Base-by-base conservation (phyloP, 2,113 vertebrate genomes). In the Sorex fumeus region DNA sequence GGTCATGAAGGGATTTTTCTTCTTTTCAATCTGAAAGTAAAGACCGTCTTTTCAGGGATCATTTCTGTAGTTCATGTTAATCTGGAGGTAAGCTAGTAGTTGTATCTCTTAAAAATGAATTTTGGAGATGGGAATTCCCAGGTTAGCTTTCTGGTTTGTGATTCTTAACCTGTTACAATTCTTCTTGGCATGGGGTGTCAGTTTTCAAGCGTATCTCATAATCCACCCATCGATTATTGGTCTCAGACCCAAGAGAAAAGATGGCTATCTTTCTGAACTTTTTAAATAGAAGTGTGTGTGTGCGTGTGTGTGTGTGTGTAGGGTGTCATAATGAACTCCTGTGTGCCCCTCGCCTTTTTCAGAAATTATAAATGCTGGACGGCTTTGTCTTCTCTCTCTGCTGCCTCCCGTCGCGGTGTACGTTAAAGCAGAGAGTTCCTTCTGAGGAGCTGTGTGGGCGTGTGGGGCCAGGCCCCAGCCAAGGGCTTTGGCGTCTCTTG, bases 311-410 rank as follows among this genome's bases (percentile, higher is more conserved):
- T 53, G 53, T 53, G 53, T 53, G 53, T 53, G 53, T 53, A 21
- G 57, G 6, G 57, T 60, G 21, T 19, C 23, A 60, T 36, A 34
- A 21, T 5, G 6, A 91, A 30, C 47, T 8, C 34, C 60, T 3
- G 2, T 25, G 1, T 74, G 43, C 62, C 47, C 9, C 57, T 77
- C 34, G 74, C 64, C 70, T n/a, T 83, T 60, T 87, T 64, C 62
- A 57, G 2, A 30, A 77, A 2, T 80, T 89, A 69, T 0, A 45
- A 53, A 53, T 28, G 6, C 88, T 81, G n/a, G 45, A 66, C 9
- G 32, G 9, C 70, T 83, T 81, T 47, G 13, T 91, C 83, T 92
- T 84, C 34, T 83, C 40, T n/a, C n/a, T n/a, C n/a, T n/a, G n/a
- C n/a, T n/a, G n/a, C n/a, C n/a, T n/a, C n/a, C n/a, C n/a, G n/a